A percentile compares a stretch with the other conserved stretches of the same genome.
phyloP scores from a whole-genome alignment of 2,888 invertebrate genomes.

The Eupithecia exiguata region DNA sequence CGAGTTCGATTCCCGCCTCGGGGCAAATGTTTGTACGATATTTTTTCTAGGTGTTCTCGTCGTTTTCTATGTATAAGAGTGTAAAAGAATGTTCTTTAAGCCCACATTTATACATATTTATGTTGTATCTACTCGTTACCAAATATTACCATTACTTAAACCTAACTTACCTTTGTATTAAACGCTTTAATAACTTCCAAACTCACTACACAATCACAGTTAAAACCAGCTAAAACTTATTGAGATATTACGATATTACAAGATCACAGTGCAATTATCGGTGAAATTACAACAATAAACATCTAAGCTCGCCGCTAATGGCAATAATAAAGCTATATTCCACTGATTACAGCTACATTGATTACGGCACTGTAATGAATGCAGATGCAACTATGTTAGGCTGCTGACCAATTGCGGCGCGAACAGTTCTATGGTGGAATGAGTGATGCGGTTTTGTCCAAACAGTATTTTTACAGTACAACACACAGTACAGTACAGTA shows the following conservation, averaged over 20 bases:
- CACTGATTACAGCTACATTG: constrained; percentile 30
- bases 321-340: constrained; percentile 31
- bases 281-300: constrained; percentile 63
- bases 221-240: background rate
- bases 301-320: constrained; percentile 46
- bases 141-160: no score
- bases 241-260: constrained; percentile 27
- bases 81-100: no score
- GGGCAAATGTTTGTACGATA: no score
- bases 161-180: no score
- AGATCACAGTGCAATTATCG: constrained; percentile 36
- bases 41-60: no score
- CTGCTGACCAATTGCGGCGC: background rate
- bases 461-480: no score
- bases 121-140: no score
- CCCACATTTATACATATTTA: no score
- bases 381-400: constrained; percentile 25
- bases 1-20: no score
- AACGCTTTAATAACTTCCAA: background rate
- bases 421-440: background rate
- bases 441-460: background rate
- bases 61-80: no score
- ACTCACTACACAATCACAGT: background rate
- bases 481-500: no score
- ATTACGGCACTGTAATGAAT: constrained; percentile 25